A percentile compares a stretch with the other conserved stretches of the same genome.
These are phyloP conservation scores for Hydrophis major DNA, from an alignment of 2,797 vertebrate species.

Conservation along the genomic window DNA sequence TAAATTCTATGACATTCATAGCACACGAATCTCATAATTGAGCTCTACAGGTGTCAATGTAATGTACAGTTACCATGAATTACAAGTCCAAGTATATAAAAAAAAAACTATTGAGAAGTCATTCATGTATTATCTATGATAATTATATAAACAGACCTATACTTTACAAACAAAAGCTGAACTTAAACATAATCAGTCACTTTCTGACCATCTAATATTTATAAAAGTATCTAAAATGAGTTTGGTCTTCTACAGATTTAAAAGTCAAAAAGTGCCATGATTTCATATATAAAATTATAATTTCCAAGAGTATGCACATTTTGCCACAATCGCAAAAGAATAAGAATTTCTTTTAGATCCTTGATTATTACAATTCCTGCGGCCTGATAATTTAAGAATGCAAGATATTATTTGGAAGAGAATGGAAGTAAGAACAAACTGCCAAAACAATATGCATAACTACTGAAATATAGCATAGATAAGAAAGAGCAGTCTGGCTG, in stretches of 20 bases:
- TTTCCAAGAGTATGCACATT: not conserved
- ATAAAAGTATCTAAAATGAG: not conserved
- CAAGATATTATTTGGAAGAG: not conserved
- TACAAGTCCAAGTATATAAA: slow-evolving; percentile 20
- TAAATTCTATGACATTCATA: not conserved
- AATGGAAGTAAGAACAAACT: not conserved
- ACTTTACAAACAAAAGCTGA: not conserved
- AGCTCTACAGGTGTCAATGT: not conserved
- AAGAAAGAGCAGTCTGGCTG: no score
- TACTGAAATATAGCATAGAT: not conserved
- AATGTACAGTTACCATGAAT: slow-evolving; percentile 18
- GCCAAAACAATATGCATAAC: not conserved
- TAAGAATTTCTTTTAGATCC: not conserved
- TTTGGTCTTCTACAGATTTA: not conserved
- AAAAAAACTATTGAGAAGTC: not conserved
- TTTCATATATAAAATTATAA: not conserved
- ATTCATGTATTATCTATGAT: not conserved
- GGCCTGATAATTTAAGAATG: not conserved
- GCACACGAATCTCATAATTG: slow-evolving; percentile 28
- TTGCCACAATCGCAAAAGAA: not conserved
- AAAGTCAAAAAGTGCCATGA: not conserved
- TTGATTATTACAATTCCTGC: not conserved
- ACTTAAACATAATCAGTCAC: not conserved
- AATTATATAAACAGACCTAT: not conserved
- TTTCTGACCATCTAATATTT: not conserved